phyloP scores from a whole-genome alignment of 2,888 invertebrate genomes.

The Scaptomyza tumidula region DNA sequence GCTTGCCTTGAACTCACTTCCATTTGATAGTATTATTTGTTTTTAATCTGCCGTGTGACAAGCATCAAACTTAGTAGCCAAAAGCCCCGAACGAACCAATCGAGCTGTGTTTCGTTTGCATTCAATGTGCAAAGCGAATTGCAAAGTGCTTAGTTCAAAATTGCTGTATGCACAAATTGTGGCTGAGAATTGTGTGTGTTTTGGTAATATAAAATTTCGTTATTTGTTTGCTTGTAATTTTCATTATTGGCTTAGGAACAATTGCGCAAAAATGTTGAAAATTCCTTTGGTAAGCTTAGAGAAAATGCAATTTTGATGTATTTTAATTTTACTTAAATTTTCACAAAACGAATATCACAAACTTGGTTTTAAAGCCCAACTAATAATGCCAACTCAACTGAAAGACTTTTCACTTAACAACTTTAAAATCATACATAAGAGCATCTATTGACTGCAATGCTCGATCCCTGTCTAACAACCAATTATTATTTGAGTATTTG shows the following conservation, averaged over 20 bases:
- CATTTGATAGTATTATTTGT: conserved; percentile 57
- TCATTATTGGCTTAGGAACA: neutral
- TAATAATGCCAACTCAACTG: neutral
- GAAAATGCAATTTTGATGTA: neutral
- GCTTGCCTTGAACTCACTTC: conserved; percentile 48
- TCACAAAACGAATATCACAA: too few species aligned
- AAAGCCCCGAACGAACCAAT: conserved; percentile 12
- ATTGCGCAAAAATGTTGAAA: neutral
- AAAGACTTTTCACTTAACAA: neutral
- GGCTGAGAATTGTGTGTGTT: neutral
- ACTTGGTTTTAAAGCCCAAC: too few species aligned
- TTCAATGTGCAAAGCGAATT: conserved; percentile 21
- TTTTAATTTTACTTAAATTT: too few species aligned
- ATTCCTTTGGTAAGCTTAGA: neutral
- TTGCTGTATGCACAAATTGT: conserved; percentile 15
- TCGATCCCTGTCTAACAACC: neutral
- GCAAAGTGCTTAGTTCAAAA: conserved; percentile 13
- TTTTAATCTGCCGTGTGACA: conserved; percentile 66
- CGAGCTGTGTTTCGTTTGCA: conserved; percentile 9
- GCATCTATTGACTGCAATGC: neutral
- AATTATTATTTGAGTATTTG: conserved; percentile 8
- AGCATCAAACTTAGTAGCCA: conserved; percentile 34
- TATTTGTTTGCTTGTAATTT: neutral
- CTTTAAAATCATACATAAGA: neutral
- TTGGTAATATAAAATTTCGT: neutral